Conservation (phyloP, 2,797 vertebrate species). For the Triplophysa yarkandensis region DNA sequence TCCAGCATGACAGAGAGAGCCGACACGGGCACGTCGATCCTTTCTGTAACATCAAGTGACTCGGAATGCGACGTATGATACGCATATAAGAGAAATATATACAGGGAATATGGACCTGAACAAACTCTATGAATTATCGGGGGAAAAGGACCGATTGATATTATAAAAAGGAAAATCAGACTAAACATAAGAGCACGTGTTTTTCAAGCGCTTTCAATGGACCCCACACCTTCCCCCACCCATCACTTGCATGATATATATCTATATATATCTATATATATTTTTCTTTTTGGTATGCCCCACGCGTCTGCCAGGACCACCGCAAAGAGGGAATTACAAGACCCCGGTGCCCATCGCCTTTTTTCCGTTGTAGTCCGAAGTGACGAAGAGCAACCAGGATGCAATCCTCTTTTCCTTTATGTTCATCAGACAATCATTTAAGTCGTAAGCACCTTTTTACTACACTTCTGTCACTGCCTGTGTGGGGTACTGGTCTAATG, state of each 20-base stretch:
- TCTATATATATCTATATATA: slow-evolving; percentile 76
- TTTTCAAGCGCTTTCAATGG: slow-evolving; percentile 94
- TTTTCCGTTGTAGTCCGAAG: slow-evolving; percentile 79
- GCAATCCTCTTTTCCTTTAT: slow-evolving; percentile 86
- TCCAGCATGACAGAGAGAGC: slow-evolving; percentile 96
- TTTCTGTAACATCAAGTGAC: slow-evolving; percentile 99
- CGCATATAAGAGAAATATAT: slow-evolving; percentile 83
- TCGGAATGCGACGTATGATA: slow-evolving; percentile 99
- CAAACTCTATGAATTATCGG: slow-evolving; percentile 80
- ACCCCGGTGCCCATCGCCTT: slow-evolving; percentile 80
- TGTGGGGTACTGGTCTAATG: slow-evolving; percentile 98
- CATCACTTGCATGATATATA: slow-evolving; percentile 89
- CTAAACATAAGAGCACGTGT: slow-evolving; percentile 94
- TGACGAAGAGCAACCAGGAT: slow-evolving; percentile 85
- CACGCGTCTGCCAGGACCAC: slow-evolving; percentile 84
- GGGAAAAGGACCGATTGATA: slow-evolving; percentile 83
- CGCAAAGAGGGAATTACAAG: slow-evolving; percentile 90
- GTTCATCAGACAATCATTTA: slow-evolving; percentile 99
- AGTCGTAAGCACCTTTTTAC: slow-evolving; percentile 99
- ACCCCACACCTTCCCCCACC: slow-evolving; percentile 76
- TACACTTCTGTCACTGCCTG: slow-evolving; percentile 98
- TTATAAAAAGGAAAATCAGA: slow-evolving; percentile 69
- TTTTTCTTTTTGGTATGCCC: slow-evolving; percentile 74
- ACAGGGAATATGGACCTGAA: slow-evolving; percentile 86
- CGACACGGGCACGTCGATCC: slow-evolving; percentile 96